A percentile compares a stretch with the other conserved stretches of the same genome.
phyloP scores from a whole-genome alignment of 2,113 vertebrate species.

The Crypturellus undulatus region DNA sequence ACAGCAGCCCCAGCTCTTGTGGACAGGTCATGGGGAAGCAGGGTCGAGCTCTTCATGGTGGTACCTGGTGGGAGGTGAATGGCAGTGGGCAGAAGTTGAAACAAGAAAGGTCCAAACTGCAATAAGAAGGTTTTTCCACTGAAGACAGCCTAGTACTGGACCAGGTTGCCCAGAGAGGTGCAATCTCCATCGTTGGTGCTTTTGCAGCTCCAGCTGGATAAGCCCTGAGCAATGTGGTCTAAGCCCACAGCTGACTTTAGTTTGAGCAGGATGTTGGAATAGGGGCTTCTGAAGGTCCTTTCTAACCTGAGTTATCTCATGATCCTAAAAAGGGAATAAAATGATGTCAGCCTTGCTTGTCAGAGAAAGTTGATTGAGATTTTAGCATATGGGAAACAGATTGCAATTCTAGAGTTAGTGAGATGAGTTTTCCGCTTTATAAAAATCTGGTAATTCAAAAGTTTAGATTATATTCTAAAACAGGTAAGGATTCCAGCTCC shows the following conservation, averaged over 20 bases:
- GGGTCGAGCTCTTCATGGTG: not conserved
- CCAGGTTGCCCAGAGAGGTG: not conserved
- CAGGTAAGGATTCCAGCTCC: not conserved
- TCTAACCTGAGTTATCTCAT: not conserved
- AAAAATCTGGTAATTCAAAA: not conserved
- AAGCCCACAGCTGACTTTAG: not conserved
- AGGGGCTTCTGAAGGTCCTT: not conserved
- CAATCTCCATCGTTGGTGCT: not conserved
- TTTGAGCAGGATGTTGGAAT: not conserved
- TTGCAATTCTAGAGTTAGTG: not conserved
- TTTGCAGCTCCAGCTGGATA: not conserved
- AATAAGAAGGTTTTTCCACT: not conserved
- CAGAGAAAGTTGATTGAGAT: not conserved
- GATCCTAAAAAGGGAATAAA: not conserved
- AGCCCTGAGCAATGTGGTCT: not conserved
- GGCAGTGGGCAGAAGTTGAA: not conserved
- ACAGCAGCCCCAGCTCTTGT: not conserved
- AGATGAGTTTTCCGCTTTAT: not conserved
- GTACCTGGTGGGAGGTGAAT: not conserved
- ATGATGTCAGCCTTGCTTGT: not conserved
- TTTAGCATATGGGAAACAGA: not conserved
- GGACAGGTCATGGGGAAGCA: accelerated
- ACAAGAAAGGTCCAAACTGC: not conserved
- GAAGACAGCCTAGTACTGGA: not conserved
- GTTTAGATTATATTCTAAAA: not conserved